Evolutionary conservation across 2,888 invertebrate genomes (phyloP), one percentile per base, ranked within the genome.

Genomic region (Asteroscopus sphinx): DNA sequence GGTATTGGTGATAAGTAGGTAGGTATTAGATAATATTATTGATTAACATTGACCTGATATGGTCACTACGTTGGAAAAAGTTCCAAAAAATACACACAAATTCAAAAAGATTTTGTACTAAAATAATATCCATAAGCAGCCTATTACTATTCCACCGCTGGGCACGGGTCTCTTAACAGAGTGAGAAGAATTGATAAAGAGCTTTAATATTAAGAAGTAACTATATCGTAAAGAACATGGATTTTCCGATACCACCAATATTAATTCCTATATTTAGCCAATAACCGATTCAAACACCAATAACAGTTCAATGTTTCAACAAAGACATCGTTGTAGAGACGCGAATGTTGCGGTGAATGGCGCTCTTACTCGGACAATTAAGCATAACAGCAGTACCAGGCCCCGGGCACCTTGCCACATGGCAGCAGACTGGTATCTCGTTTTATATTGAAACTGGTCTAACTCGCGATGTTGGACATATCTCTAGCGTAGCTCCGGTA

Each of bases 381-480:
- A 85, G 85, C 84, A 83, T 84, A 83, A 85, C 81, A 79, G 78
- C 77, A 76, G 81, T 81, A 81, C 80, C 73, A 75, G 72, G 56
- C 68, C 68, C 68, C 83, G 90, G 89, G 89, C 89, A 89, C 81
- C 78, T 80, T 89, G 90, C 90, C 90, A 89, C 83, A 88, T 89
- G 87, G 86, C 88, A 86, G 55, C 83, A 70, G 67, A 60, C 80
- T 82, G 78, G 62, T 65, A 70, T 70, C 79, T 79, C 76, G 79
- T 82, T 87, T 83, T 82, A 81, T 80, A 82, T 65, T 70, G 73
- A 74, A 82, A 76, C 77, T 70, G 73, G 75, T 73, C 73, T 79
- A 75, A 65, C 75, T 69, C 73, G 68, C 77, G 74, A 67, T 68
- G 68, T 72, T 77, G 57, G 68, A 66, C 66, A 53, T 67, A 69